Base-by-base conservation (phyloP, 2,113 vertebrate species). In the Lathamus discolor region DNA sequence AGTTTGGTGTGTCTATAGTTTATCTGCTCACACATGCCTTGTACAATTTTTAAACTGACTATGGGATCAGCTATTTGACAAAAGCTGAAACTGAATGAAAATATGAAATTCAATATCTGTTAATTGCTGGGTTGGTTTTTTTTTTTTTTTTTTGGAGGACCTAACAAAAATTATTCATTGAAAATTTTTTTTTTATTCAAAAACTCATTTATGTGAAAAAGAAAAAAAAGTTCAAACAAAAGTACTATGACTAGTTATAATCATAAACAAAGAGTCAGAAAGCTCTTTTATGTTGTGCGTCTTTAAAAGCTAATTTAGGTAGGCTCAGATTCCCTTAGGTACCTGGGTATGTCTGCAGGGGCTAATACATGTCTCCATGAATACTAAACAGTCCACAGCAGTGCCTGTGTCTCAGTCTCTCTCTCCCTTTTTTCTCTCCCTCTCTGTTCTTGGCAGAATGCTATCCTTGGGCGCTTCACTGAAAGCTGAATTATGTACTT, bases 121-220 rank as follows among this genome's bases (percentile, higher is more conserved):
- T 67, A 31, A 48, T 28, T 51, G 14, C 29, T 74, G 4, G 1
- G 1, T 2, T 37, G 8, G n/a, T n/a, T n/a, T n/a, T 7, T 7
- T 31, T 22, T 24, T 24, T 6, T 28, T 51, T 54, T 59, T 61
- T 62, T 46, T 48, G 2, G 1, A 48, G 7, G 2, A 1, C 0
- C 22, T 73, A 73, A 39, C 7, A 72, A 78, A 82, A 43, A 14
- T 4, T 43, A 55, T 68, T 44, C 2, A 41, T 29, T 33, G 10
- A 87, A 75, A 48, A 37, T 41, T 13, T 1, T 43, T 1, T 43
- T 75, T 82, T 69, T 79, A 64, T 83, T 86, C 2, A 51, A 73
- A 69, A 83, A 6, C 1, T 46, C 2, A 46, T 80, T 76, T 83
- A 3, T 70, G 6, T 52, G 14, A n/a, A 55, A 73, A 89, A 63